Evolutionary conservation across 2,797 vertebrate species (phyloP).

Genomic region (Trachops cirrhosus): DNA sequence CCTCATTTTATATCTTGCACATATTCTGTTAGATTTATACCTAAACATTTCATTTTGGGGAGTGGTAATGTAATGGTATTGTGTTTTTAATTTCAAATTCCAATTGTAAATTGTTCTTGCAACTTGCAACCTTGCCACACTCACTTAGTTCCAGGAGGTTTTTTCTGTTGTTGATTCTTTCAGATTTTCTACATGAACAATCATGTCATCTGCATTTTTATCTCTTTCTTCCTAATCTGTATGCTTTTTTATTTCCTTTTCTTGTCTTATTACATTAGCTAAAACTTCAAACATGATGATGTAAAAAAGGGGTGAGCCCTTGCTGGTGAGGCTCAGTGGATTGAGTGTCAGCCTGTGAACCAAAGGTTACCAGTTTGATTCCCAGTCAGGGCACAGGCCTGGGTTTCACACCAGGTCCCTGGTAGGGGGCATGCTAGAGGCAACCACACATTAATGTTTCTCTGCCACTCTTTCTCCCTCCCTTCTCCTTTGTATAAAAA

Average conservation of each 20-base stretch:
- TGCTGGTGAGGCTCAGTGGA: too few relatives aligned
- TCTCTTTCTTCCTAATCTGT: background rate
- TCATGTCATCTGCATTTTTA: background rate
- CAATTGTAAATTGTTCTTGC: background rate
- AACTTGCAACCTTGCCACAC: background rate
- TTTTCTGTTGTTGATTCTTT: background rate
- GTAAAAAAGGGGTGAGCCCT: background rate
- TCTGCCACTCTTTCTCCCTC: too few relatives aligned
- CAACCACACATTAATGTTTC: too few relatives aligned
- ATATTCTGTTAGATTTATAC: background rate
- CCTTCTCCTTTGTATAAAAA: too few relatives aligned
- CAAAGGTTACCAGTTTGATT: too few relatives aligned
- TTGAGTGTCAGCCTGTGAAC: too few relatives aligned
- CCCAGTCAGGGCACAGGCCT: too few relatives aligned
- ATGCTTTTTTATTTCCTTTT: background rate
- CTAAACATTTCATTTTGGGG: background rate
- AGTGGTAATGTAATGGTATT: background rate
- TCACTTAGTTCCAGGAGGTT: background rate
- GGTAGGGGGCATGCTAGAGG: too few relatives aligned
- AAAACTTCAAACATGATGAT: background rate
- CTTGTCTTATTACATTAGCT: background rate
- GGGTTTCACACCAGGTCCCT: too few relatives aligned
- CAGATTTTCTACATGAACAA: background rate
- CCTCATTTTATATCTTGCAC: background rate
- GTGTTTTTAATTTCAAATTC: background rate